phyloP scores from a whole-genome alignment of 2,888 invertebrate genomes.

The Athrips mouffetella region DNA sequence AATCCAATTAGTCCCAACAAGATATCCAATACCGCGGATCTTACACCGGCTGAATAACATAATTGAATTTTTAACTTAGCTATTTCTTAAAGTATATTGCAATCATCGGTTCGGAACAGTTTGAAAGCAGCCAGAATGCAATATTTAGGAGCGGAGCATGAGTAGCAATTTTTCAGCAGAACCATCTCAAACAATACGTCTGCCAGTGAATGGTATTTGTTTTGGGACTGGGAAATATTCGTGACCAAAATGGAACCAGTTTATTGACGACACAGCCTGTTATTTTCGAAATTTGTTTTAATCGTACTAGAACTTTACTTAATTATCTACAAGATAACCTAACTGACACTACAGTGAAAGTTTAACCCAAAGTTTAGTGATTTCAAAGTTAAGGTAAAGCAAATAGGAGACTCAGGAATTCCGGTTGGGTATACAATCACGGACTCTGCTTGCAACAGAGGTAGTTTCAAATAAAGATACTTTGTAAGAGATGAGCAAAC shows the following conservation, averaged over 20 bases:
- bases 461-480: not conserved
- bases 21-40: slow-evolving; percentile 53
- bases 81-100: slow-evolving; percentile 22
- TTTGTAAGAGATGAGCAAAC: not conserved
- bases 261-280: not conserved
- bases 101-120: slow-evolving; percentile 24
- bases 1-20: slow-evolving; percentile 64
- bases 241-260: not conserved
- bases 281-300: no score
- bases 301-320: no score
- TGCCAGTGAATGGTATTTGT: slow-evolving; percentile 52
- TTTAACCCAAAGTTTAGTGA: no score
- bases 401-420: no score
- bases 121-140: slow-evolving; percentile 31
- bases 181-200: slow-evolving; percentile 64
- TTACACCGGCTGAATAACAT: slow-evolving; percentile 48
- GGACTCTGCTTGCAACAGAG: no score
- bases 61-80: slow-evolving; percentile 43
- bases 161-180: slow-evolving; percentile 56
- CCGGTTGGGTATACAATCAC: no score
- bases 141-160: slow-evolving; percentile 32
- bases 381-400: no score
- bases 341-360: no score
- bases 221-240: slow-evolving; percentile 6
- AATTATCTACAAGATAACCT: not conserved